Evolutionary conservation across 2,888 invertebrate genomes (phyloP).

Genomic region (Vesta saturnalis): DNA sequence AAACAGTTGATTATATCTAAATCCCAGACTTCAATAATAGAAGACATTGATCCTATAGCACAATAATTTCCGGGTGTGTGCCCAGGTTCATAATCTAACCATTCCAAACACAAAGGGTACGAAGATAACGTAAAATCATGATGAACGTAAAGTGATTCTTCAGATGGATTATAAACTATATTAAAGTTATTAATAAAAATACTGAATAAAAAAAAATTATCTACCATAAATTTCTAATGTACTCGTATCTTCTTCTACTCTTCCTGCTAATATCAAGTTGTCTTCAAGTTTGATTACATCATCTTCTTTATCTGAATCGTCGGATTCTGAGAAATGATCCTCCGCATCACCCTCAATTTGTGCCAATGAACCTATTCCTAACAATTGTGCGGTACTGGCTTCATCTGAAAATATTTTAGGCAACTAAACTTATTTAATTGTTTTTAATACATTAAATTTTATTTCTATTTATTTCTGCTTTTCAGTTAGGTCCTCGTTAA

Average conservation of each 20-base stretch:
- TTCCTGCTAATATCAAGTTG: slow-evolving; percentile 88
- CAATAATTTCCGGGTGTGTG: slow-evolving; percentile 84
- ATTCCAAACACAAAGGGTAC: slow-evolving; percentile 92
- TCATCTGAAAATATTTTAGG: neutral
- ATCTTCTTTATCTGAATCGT: slow-evolving; percentile 88
- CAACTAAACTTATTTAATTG: no score
- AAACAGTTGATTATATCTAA: slow-evolving; percentile 91
- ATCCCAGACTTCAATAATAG: slow-evolving; percentile 97
- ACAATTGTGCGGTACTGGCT: slow-evolving; percentile 52
- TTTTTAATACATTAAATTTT: no score
- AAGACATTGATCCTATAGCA: slow-evolving; percentile 89
- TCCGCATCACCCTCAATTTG: slow-evolving; percentile 64
- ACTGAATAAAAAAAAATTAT: neutral
- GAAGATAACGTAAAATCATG: slow-evolving; percentile 92
- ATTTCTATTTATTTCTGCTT: no score
- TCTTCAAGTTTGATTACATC: slow-evolving; percentile 88
- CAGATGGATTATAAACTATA: slow-evolving; percentile 87
- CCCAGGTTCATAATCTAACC: slow-evolving; percentile 88
- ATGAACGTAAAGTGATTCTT: slow-evolving; percentile 91
- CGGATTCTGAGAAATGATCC: slow-evolving; percentile 63
- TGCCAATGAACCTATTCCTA: slow-evolving; percentile 69
- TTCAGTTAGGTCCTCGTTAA: no score
- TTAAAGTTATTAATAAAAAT: neutral
- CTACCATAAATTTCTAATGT: slow-evolving; percentile 87
- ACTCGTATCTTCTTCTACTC: slow-evolving; percentile 87